Conservation (phyloP, 2,113 vertebrate species). For the Bungarus multicinctus region DNA sequence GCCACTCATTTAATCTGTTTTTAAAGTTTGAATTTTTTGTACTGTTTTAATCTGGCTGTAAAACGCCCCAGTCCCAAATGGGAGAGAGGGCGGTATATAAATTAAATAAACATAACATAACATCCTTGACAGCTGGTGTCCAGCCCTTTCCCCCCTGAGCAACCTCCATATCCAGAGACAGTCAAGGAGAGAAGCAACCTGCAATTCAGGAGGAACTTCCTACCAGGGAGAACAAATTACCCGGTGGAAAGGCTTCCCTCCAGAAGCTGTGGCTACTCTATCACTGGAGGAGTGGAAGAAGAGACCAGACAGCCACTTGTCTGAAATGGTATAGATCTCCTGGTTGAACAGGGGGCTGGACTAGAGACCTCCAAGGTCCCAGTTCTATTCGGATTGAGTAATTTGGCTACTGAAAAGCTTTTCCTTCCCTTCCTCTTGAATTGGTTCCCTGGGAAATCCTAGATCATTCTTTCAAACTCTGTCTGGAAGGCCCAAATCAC, state of each 20-base stretch:
- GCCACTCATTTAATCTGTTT: too few species aligned
- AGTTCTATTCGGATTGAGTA: background rate
- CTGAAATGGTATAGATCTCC: background rate
- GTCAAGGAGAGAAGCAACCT: background rate
- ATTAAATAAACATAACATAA: too few species aligned
- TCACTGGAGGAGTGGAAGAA: too few species aligned
- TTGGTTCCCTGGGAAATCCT: background rate
- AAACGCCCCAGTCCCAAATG: too few species aligned
- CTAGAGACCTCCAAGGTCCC: background rate
- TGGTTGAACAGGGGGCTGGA: background rate
- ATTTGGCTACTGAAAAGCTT: background rate
- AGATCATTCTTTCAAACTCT: background rate
- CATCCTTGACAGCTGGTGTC: background rate
- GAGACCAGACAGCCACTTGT: too few species aligned
- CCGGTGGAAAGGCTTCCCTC: too few species aligned
- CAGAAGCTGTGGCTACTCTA: background rate
- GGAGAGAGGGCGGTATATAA: too few species aligned
- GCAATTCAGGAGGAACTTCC: background rate
- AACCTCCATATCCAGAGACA: background rate
- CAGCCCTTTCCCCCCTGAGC: background rate
- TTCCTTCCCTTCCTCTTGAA: background rate
- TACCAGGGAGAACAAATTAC: too few species aligned
- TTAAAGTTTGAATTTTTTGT: too few species aligned
- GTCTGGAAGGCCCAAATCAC: background rate
- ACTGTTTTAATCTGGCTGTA: too few species aligned